Conservation (phyloP, 92 coral and sea anemone species). For the Diadumene lineata region DNA sequence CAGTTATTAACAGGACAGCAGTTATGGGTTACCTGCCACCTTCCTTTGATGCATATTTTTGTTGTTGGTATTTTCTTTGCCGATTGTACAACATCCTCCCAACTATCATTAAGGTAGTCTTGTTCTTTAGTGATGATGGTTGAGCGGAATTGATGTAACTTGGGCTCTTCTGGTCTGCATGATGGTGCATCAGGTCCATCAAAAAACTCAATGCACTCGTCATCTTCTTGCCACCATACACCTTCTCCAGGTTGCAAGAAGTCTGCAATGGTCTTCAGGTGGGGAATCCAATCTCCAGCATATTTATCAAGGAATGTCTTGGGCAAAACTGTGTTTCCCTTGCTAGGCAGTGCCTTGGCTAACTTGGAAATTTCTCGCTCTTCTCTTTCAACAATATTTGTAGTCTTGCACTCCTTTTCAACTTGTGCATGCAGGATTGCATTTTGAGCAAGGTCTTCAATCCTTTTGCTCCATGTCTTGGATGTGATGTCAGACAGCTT, state of each 20-base stretch:
- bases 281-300: conserved; percentile 22
- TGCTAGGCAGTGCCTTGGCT: conserved; percentile 26
- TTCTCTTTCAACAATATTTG: background rate
- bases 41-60: background rate
- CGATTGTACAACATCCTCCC: background rate
- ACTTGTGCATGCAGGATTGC: conserved; percentile 37
- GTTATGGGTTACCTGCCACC: background rate
- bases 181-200: conserved; percentile 52
- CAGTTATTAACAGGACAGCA: background rate
- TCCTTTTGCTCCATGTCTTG: conserved; percentile 39
- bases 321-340: conserved; percentile 10
- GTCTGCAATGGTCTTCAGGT: conserved; percentile 29
- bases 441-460: conserved; percentile 27
- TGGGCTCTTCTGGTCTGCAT: conserved; percentile 43
- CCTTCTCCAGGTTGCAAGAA: conserved; percentile 43
- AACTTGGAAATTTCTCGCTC: conserved; percentile 29
- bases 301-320: conserved; percentile 11
- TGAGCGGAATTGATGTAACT: conserved; percentile 50
- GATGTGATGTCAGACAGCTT: conserved; percentile 25
- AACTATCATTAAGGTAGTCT: background rate
- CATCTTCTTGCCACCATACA: conserved; percentile 58
- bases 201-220: conserved; percentile 52
- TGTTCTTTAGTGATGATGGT: background rate
- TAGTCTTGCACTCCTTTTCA: conserved; percentile 8
- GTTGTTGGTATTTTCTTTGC: background rate